Percentiles rank a stretch among this genome's conserved stretches.
phyloP scores from a whole-genome alignment of 2,888 invertebrate species.

The Agrotis puta region DNA sequence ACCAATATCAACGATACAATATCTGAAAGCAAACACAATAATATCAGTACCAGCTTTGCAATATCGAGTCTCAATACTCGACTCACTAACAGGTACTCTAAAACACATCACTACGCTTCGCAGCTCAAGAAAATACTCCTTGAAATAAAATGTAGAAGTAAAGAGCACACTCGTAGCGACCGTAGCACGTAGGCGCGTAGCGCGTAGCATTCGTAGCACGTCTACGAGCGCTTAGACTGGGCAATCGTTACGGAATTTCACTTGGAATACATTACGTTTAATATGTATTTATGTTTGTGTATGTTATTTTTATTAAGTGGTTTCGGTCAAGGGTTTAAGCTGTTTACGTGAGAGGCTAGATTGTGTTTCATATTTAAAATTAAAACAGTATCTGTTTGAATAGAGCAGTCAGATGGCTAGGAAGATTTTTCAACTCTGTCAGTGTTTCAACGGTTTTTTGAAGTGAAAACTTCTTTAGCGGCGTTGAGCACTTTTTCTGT shows the following conservation, averaged over 20 bases:
- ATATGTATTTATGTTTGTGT: constrained; percentile 70
- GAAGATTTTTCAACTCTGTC: no score
- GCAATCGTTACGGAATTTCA: constrained; percentile 70
- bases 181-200: constrained; percentile 66
- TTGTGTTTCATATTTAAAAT: constrained; percentile 12
- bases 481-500: no score
- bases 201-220: constrained; percentile 83
- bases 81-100: constrained; percentile 55
- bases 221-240: constrained; percentile 77
- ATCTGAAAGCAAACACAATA: constrained; percentile 28
- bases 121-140: constrained; percentile 51
- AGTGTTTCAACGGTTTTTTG: no score
- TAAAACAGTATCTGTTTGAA: no score
- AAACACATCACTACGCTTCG: constrained; percentile 49
- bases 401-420: no score
- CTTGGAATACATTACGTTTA: constrained; percentile 71
- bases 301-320: constrained; percentile 42
- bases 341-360: neutral
- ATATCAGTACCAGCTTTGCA: constrained; percentile 25
- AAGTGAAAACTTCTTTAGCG: no score
- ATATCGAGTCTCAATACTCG: constrained; percentile 37
- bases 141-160: constrained; percentile 47
- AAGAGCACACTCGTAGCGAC: constrained; percentile 61
- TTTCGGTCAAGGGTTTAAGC: neutral
- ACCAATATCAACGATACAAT: constrained; percentile 28